Conservation (phyloP, 2,888 invertebrate genomes). For the Thelaira solivaga region DNA sequence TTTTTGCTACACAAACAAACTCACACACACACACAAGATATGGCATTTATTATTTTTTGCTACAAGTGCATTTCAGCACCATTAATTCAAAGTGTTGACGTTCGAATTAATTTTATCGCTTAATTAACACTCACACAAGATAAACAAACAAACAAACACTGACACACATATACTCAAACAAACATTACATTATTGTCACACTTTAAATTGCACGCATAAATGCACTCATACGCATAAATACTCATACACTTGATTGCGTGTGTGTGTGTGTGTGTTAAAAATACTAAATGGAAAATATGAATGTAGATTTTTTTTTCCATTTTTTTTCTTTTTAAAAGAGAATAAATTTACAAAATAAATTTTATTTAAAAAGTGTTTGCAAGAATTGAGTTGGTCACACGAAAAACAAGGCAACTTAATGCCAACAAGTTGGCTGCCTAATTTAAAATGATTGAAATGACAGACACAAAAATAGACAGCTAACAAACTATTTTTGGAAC, state of each 20-base stretch:
- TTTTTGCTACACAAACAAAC: neutral
- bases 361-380: constrained; percentile 46
- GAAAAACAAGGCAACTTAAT: too few species aligned
- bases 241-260: too few species aligned
- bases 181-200: neutral
- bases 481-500: too few species aligned
- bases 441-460: neutral
- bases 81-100: constrained; percentile 74
- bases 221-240: neutral
- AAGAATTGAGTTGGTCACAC: neutral
- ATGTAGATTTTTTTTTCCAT: too few species aligned
- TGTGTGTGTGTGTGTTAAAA: too few species aligned
- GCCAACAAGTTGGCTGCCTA: neutral
- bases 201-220: neutral
- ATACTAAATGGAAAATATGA: constrained; percentile 38
- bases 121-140: constrained; percentile 72
- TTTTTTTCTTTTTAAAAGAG: too few species aligned
- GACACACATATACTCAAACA: neutral
- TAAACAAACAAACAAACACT: constrained; percentile 29
- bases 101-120: constrained; percentile 77
- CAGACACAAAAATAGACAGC: neutral
- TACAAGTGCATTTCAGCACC: constrained; percentile 47
- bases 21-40: neutral
- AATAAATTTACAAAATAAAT: constrained; percentile 54
- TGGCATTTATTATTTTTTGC: constrained; percentile 42